A percentile compares a stretch with the other conserved stretches of the same genome.
phyloP scores from a whole-genome alignment of 2,113 vertebrate genomes.

The Osmerus eperlanus region DNA sequence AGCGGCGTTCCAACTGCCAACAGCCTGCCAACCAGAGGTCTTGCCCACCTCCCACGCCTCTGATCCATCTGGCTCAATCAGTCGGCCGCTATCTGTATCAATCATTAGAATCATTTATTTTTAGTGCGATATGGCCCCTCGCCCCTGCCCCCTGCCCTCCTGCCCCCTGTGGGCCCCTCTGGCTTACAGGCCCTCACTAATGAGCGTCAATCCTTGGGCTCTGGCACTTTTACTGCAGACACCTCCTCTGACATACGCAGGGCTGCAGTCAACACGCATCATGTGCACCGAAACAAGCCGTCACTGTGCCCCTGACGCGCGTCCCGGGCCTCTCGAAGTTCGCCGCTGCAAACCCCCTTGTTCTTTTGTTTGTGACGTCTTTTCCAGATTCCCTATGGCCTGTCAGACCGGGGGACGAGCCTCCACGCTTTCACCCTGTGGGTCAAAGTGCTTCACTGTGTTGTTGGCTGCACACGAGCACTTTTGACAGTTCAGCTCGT shows the following conservation, averaged over 20 bases:
- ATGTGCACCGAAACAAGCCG: constrained; percentile 60
- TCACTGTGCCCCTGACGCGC: constrained; percentile 45
- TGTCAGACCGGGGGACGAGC: background rate
- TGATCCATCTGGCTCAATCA: constrained; percentile 67
- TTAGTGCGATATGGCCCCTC: constrained; percentile 73
- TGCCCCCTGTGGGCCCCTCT: constrained; percentile 36
- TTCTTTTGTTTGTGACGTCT: background rate
- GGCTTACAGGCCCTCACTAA: constrained; percentile 68
- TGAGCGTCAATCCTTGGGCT: constrained; percentile 76
- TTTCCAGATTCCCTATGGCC: background rate
- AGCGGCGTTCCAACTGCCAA: constrained; percentile 69
- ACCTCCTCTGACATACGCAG: constrained; percentile 78
- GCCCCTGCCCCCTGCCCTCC: constrained; percentile 54
- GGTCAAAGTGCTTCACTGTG: no score
- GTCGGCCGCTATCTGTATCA: constrained; percentile 74
- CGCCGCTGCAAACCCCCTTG: background rate
- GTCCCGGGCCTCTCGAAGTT: constrained; percentile 23
- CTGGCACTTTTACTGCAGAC: constrained; percentile 76
- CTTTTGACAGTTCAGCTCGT: background rate
- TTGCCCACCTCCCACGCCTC: constrained; percentile 55
- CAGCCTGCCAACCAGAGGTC: constrained; percentile 70
- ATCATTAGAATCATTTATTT: constrained; percentile 79
- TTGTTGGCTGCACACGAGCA: background rate
- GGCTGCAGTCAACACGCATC: constrained; percentile 77
- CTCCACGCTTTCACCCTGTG: no score